Percentiles rank a stretch among this genome's conserved stretches.
These are phyloP conservation scores for Anguilla obscura DNA, from an alignment of 2,797 vertebrate genomes.

Conservation along the genomic window DNA sequence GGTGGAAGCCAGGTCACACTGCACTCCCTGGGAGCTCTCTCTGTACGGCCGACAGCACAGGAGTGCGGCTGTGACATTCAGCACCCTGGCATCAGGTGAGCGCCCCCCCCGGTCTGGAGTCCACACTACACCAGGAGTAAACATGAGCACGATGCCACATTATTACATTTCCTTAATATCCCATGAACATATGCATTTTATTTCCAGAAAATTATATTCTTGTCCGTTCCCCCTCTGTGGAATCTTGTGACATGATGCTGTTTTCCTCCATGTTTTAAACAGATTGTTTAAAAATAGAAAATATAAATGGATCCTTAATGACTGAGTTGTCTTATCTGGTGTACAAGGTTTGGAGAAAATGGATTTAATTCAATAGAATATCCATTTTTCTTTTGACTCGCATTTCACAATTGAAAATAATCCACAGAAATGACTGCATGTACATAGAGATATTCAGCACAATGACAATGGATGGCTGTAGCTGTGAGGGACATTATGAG, in stretches of 20 bases:
- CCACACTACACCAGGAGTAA: neutral
- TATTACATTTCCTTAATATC: neutral
- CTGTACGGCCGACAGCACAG: conserved; percentile 78
- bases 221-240: neutral
- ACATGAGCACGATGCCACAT: neutral
- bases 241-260: neutral
- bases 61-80: conserved; percentile 78
- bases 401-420: too few species aligned
- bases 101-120: neutral
- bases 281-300: neutral
- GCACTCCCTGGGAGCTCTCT: conserved; percentile 80
- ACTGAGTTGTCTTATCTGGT: neutral
- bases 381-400: neutral
- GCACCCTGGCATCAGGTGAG: conserved; percentile 79
- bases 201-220: neutral
- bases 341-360: neutral
- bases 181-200: neutral
- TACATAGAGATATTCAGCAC: too few species aligned
- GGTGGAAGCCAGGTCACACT: conserved; percentile 84
- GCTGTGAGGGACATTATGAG: too few species aligned
- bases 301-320: neutral
- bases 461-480: too few species aligned
- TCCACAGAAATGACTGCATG: too few species aligned
- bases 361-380: neutral
- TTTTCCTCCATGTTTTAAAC: neutral